Evolutionary conservation across 2,888 invertebrate species (phyloP).

Genomic region (Panorpa germanica): DNA sequence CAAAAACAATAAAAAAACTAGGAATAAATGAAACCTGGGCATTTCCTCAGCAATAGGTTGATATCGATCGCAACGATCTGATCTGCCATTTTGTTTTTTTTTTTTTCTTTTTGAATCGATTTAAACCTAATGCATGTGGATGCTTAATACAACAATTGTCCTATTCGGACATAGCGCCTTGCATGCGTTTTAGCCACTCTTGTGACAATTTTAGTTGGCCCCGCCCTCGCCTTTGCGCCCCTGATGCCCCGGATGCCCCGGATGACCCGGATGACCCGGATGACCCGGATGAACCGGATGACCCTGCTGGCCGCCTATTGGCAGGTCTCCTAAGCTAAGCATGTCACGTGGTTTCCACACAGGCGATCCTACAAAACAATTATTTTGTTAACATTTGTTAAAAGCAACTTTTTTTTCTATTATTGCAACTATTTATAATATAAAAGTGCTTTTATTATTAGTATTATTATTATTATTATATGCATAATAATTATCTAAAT

Average conservation of each 20-base stretch:
- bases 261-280: no score
- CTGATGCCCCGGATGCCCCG: conserved; percentile 25
- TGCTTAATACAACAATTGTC: no score
- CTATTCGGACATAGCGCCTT: no score
- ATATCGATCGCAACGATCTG: conserved; percentile 8
- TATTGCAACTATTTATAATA: conserved; percentile 9
- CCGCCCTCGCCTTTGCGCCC: conserved; percentile 19
- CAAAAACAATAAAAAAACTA: no score
- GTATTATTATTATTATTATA: conserved; percentile 11
- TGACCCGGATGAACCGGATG: no score
- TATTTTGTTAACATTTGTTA: conserved; percentile 5
- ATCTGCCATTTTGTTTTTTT: conserved; percentile 20
- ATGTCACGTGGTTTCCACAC: conserved; percentile 96
- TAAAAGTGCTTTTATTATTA: no score
- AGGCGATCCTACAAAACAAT: conserved; percentile 72
- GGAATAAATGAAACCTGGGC: no score
- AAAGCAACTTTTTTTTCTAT: conserved; percentile 11
- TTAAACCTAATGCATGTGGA: no score
- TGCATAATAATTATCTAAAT: conserved; percentile 13
- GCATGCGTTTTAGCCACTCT: conserved; percentile 33
- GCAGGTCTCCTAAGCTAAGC: conserved; percentile 33
- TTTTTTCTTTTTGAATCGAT: no score
- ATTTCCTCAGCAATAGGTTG: no score
- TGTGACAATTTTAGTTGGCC: conserved; percentile 30
- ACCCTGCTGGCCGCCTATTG: no score